Evolutionary conservation across 1,140 invertebrate genomes (phyloP), one percentile per base, ranked within the genome.

Genomic region (Phymastichus coffea): DNA sequence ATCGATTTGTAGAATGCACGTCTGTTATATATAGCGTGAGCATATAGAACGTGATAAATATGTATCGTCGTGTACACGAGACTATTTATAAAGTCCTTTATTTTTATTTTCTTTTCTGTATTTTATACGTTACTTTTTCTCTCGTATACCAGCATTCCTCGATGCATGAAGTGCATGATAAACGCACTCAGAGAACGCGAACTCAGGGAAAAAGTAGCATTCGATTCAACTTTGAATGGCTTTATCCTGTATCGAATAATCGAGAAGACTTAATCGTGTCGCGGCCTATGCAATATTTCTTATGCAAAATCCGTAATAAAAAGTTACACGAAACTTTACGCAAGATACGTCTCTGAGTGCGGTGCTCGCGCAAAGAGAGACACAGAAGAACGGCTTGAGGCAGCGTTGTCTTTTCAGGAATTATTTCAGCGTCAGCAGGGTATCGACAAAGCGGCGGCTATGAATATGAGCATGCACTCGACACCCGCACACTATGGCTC

Each of bases 341-440:
- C 0, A 22, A 52, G 40, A 52, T 2, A 52, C 2, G 15, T 57
- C 48, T 52, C 48, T 46, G 57, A 52, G 48, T 52, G 48, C 48
- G 48, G n/a, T n/a, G n/a, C n/a, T n/a, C n/a, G n/a, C n/a, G n/a
- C n/a, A n/a, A n/a, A n/a, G n/a, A n/a, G n/a, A n/a, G n/a, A n/a
- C n/a, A n/a, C n/a, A n/a, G n/a, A n/a, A n/a, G n/a, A n/a, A n/a
- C n/a, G n/a, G n/a, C n/a, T n/a, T n/a, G n/a, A n/a, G n/a, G n/a
- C n/a, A n/a, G n/a, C n/a, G n/a, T n/a, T n/a, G n/a, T n/a, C n/a
- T n/a, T n/a, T n/a, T 43, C 73, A 79, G 79, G 91, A 95, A 80
- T 83, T 95, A 55, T 95, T 95, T 84, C 87, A 92, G 75, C 81
- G 89, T 28, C 91, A 93, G 75, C 84, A 87, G 66, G 85, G 83